A percentile compares a stretch with the other conserved stretches of the same genome.
phyloP scores from a whole-genome alignment of 2,113 vertebrate genomes.

The Nipponia nippon region DNA sequence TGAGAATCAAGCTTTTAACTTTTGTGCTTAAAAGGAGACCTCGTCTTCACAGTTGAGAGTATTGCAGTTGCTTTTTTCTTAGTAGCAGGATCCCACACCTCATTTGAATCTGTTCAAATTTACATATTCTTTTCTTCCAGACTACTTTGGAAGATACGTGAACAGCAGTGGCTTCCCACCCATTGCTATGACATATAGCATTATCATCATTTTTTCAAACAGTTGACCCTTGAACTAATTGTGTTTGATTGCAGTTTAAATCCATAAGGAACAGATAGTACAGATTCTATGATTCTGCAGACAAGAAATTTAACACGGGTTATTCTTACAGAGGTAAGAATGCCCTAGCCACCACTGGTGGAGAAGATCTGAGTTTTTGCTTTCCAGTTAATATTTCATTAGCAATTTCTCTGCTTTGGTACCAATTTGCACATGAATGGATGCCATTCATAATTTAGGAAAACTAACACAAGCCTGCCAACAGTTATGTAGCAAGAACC shows the following conservation, averaged over 20 bases:
- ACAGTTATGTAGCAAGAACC: neutral
- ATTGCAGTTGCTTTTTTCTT: neutral
- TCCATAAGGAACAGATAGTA: neutral
- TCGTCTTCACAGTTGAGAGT: neutral
- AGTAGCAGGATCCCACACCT: neutral
- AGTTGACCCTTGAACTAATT: neutral
- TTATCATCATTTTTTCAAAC: neutral
- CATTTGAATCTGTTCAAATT: neutral
- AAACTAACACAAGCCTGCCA: neutral
- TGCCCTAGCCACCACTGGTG: neutral
- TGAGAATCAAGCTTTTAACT: neutral
- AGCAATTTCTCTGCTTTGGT: neutral
- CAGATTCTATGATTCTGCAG: neutral
- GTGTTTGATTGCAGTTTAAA: neutral
- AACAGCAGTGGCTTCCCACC: neutral
- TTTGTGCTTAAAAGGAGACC: neutral
- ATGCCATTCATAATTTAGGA: neutral
- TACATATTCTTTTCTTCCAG: neutral
- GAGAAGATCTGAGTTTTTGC: neutral
- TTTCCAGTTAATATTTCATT: neutral
- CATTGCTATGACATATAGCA: neutral
- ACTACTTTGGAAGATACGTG: neutral
- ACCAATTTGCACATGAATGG: neutral
- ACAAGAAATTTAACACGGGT: neutral
- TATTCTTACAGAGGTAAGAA: neutral